Percentiles rank a stretch among this genome's conserved stretches.
Evolutionary conservation across 2,888 invertebrate species (phyloP).

Genomic region (Callinectes sapidus): DNA sequence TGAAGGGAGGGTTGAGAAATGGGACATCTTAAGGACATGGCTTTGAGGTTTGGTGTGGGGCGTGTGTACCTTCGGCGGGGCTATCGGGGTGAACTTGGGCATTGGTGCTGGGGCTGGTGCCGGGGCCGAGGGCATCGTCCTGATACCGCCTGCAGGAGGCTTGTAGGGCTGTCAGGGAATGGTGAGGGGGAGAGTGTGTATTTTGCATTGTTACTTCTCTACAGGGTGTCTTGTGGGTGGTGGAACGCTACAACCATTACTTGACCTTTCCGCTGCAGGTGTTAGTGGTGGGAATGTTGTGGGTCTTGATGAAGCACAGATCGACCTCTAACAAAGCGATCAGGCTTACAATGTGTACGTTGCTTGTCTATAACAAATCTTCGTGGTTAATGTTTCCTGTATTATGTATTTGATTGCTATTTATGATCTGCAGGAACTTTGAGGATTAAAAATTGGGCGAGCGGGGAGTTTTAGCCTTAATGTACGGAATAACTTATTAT

Average conservation of each 20-base stretch:
- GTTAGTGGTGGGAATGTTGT: not conserved
- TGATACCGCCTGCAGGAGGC: constrained; percentile 66
- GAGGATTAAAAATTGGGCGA: no score
- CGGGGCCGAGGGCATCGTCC: constrained; percentile 57
- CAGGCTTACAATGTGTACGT: no score
- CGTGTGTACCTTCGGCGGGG: constrained; percentile 57
- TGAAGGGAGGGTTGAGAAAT: not conserved
- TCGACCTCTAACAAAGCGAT: no score
- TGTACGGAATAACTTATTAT: no score
- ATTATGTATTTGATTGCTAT: no score
- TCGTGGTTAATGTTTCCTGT: no score
- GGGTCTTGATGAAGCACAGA: not conserved
- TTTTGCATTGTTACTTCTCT: not conserved
- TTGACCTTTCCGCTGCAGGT: not conserved
- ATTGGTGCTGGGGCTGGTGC: constrained; percentile 39
- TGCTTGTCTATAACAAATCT: no score
- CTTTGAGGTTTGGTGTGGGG: not conserved
- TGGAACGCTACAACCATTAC: not conserved
- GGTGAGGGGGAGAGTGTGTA: not conserved
- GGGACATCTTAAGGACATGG: not conserved
- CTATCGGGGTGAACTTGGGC: constrained; percentile 56
- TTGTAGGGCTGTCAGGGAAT: constrained; percentile 66
- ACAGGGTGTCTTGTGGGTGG: not conserved
- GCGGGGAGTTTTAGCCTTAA: no score
- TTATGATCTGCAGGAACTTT: no score